Conservation (phyloP, 53 echinoderm and acorn worm genomes). For the Zoroaster sp. region DNA sequence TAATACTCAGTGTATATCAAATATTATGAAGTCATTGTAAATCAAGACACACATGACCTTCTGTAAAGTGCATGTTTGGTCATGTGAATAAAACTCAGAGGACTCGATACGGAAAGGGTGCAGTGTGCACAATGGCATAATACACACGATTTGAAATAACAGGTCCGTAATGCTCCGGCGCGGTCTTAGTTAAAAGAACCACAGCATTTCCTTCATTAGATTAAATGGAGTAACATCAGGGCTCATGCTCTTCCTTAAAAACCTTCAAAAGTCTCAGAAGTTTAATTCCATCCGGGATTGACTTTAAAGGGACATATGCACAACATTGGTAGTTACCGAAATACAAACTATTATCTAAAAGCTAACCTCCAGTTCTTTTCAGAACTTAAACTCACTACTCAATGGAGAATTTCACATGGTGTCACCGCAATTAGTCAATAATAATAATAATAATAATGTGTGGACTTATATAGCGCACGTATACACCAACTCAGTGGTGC, state of each 20-base stretch:
- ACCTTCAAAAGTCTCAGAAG: neutral
- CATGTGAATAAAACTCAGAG: neutral
- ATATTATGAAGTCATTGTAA: neutral
- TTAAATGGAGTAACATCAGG: neutral
- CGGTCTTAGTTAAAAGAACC: neutral
- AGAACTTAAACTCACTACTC: no score
- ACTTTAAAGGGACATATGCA: neutral
- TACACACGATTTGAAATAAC: constrained; percentile 9
- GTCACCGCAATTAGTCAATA: no score
- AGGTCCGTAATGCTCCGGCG: neutral
- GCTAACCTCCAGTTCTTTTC: no score
- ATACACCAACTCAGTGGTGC: no score
- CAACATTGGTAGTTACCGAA: neutral
- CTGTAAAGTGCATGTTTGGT: constrained; percentile 15
- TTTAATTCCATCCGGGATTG: neutral
- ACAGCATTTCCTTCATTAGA: neutral
- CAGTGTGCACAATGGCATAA: neutral
- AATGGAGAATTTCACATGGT: no score
- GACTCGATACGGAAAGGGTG: neutral
- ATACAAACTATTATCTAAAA: no score
- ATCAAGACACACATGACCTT: neutral
- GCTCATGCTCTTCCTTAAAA: neutral
- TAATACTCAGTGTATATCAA: no score
- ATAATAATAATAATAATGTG: no score
- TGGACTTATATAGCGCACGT: no score